Evolutionary conservation across 2,113 vertebrate species (phyloP), one percentile per base, ranked within the genome.

Genomic region (Pterocles gutturalis): DNA sequence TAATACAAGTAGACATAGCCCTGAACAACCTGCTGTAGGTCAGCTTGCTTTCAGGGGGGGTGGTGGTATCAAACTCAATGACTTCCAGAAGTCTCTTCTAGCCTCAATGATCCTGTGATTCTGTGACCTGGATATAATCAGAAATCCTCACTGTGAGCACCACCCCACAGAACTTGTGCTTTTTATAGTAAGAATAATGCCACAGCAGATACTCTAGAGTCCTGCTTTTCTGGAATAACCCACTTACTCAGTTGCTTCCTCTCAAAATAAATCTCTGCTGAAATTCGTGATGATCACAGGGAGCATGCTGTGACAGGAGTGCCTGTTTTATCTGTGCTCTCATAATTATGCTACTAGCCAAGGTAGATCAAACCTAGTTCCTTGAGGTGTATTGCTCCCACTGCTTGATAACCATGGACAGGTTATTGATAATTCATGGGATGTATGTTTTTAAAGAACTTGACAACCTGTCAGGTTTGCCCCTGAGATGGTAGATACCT

Each of bases 281-380:
- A 79, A 75, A 79, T 60, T 38, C 0, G 1, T 58, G 65, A 19
- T 83, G 72, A 46, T 83, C 48, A 38, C 53, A 77, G 45, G 25
- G 17, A 36, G 10, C 49, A 22, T 17, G 13, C 21, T 0, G 2
- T 75, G 41, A 24, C 34, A 82, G 24, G 33, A 62, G 29, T 0
- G 1, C 14, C 45, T 89, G 18, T 36, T 88, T 36, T 61, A 10
- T 38, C 54, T 53, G 15, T 46, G 33, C 62, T 88, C 46, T 92
- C 62, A 33, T 29, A 57, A 57, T 41, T 83, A 36, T 49, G n/a
- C 53, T 83, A n/a, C 25, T 76, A 67, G 65, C 53, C 53, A 72
- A 64, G 48, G 45, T 21, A 79, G 45, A 45, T 78, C 38, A 79
- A 72, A 80, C 65, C 76, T 72, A 13, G 60, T 93, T 90, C 95